Evolutionary conservation across 2,888 invertebrate genomes (phyloP).

Genomic region (Cephus rjabovi): DNA sequence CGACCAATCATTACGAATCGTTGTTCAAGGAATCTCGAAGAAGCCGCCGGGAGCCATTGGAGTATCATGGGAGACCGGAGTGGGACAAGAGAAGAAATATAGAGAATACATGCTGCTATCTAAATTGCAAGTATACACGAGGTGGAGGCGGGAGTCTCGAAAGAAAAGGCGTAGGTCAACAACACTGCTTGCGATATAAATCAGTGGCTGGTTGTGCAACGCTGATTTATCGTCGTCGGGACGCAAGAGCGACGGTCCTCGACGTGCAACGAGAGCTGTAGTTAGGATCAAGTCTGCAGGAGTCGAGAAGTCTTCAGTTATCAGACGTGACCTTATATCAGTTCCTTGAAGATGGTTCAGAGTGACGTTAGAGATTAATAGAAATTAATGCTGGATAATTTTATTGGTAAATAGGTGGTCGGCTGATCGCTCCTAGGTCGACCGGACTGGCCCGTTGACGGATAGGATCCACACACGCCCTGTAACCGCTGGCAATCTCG

Average conservation of each 20-base stretch:
- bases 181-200: conserved; percentile 28
- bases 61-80: neutral
- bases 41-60: neutral
- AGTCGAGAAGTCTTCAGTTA: neutral
- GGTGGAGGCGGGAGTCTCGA: conserved; percentile 2
- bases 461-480: neutral
- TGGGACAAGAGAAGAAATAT: neutral
- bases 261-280: neutral
- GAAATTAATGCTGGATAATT: neutral
- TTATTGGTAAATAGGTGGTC: conserved; percentile 13
- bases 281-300: neutral
- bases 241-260: conserved; percentile 15
- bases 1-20: neutral
- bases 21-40: neutral
- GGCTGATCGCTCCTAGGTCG: conserved; percentile 28
- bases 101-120: neutral
- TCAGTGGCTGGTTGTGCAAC: conserved; percentile 29
- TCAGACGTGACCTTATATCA: neutral
- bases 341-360: neutral
- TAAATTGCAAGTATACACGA: neutral
- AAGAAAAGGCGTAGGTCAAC: conserved; percentile 29
- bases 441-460: conserved; percentile 9
- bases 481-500: conserved; percentile 4
- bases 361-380: neutral
- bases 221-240: conserved; percentile 30